Evolutionary conservation across 2,888 invertebrate genomes (phyloP), one percentile per base, ranked within the genome.

Genomic region (Diachrysia chrysitis): DNA sequence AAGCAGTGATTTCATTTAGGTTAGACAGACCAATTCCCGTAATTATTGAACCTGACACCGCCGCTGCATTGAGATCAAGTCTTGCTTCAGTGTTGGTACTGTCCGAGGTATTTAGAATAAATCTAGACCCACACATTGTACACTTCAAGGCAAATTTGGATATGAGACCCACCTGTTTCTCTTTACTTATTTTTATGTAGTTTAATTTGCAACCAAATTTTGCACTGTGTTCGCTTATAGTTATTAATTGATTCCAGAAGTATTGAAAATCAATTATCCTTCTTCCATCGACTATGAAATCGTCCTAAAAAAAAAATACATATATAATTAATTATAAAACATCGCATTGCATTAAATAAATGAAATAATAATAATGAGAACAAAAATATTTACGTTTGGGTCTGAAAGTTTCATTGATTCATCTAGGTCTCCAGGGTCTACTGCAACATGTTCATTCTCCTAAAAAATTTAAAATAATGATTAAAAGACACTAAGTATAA

Each of bases 1-100:
- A 64, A 19, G 67, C 62, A 60, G 35, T 46, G 42, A 71, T 42
- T 19, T 67, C 65, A 51, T 71, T 71, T n/a, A 68, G 42, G 48
- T 58, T 67, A 17, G 67, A 61, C 12, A 57, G 46, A 59, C 63
- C 68, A 63, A 63, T 63, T 35, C 63, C 59, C 17, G 57, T 42
- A 42, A 42, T 42, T 1, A 42, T 42, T 14, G 42, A n/a, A 42
- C 42, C 42, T 16, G 42, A 42, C 6, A 42, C 42, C 42, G n/a
- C 42, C n/a, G 3, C 42, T 16, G 42, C 42, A 42, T 42, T n/a
- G 16, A n/a, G 42, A 42, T 32, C 32, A 6, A 32, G 32, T 32
- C 9, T 32, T 32, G 32, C 32, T 32, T 32, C 32, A 32, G 32
- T 32, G 6, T 3, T 32, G 32, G 6, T 32, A 32, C 32, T 32